phyloP scores from a whole-genome alignment of 2,888 invertebrate species.

The Philopedon plagiatum region DNA sequence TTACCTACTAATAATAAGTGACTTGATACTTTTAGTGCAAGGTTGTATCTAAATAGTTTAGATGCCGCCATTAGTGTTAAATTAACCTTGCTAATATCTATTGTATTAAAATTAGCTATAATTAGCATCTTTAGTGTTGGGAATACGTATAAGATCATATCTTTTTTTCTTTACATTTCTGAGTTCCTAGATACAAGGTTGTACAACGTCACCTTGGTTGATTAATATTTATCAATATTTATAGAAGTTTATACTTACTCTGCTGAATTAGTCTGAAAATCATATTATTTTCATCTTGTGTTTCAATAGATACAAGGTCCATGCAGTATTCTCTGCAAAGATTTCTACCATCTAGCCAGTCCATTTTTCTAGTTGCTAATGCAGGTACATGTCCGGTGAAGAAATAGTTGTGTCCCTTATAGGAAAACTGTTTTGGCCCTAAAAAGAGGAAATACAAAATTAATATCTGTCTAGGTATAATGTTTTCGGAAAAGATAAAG shows the following conservation, averaged over 20 bases:
- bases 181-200: background rate
- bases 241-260: constrained; percentile 72
- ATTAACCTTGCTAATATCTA: constrained; percentile 30
- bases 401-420: constrained; percentile 90
- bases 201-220: background rate
- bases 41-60: constrained; percentile 19
- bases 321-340: constrained; percentile 94
- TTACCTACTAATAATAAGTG: too few relatives aligned
- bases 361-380: constrained; percentile 84
- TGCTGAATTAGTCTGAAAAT: constrained; percentile 90
- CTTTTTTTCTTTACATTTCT: background rate
- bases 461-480: background rate
- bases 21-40: constrained; percentile 29
- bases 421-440: constrained; percentile 94
- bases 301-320: constrained; percentile 92
- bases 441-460: constrained; percentile 61
- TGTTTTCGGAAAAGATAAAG: too few relatives aligned
- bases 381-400: constrained; percentile 86
- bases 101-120: constrained; percentile 37
- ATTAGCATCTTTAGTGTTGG: constrained; percentile 10
- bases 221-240: background rate
- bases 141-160: constrained; percentile 14
- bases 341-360: constrained; percentile 93
- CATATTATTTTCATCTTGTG: constrained; percentile 91
- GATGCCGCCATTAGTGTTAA: constrained; percentile 27